phyloP scores from a whole-genome alignment of 64 coral and sea anemone species.

The Trachythela sp. region DNA sequence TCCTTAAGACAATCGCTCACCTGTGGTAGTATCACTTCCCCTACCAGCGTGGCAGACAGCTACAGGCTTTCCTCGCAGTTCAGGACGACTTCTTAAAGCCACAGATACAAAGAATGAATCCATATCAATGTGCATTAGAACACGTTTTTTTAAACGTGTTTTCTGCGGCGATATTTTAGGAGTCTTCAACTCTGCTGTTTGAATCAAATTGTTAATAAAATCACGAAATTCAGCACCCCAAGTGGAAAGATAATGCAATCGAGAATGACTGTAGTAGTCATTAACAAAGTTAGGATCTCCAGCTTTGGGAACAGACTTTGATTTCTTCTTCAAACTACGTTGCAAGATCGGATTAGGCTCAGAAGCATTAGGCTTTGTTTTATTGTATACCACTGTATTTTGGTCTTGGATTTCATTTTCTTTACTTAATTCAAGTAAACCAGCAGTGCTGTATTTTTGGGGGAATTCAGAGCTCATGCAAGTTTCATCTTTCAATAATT shows the following conservation, averaged over 20 bases:
- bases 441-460: too few relatives aligned
- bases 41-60: conserved; percentile 96
- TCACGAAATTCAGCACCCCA: conserved; percentile 91
- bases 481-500: too few relatives aligned
- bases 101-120: conserved; percentile 97
- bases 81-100: conserved; percentile 56
- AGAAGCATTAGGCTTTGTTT: neutral
- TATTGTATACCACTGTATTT: neutral
- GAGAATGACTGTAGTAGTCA: conserved; percentile 81
- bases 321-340: neutral
- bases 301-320: conserved; percentile 42
- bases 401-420: neutral
- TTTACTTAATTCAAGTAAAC: neutral
- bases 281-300: conserved; percentile 90
- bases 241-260: conserved; percentile 83
- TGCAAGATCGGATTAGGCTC: neutral
- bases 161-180: neutral
- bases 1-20: conserved; percentile 35
- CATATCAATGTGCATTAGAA: conserved; percentile 99
- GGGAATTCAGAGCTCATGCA: too few relatives aligned
- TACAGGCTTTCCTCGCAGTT: conserved; percentile 77
- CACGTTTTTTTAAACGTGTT: conserved; percentile 26
- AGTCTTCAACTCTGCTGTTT: conserved; percentile 28
- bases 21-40: neutral
- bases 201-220: conserved; percentile 76